A percentile compares a stretch with the other conserved stretches of the same genome.
Conservation (phyloP, 2,888 invertebrate species). For the Taenaris catops region DNA sequence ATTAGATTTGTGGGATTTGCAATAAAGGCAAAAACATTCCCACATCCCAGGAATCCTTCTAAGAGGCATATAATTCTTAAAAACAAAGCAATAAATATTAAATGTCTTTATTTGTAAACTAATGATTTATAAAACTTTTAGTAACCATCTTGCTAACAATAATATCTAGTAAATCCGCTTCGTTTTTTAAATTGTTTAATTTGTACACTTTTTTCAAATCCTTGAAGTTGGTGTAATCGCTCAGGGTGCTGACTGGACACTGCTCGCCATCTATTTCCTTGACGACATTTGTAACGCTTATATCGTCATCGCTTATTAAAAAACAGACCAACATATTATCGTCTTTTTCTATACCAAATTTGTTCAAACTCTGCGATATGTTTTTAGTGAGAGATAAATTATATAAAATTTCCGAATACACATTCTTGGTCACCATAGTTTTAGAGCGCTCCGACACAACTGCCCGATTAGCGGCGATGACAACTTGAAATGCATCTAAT, state of each 20-base stretch:
- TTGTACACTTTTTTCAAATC: conserved; percentile 81
- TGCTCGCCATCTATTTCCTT: conserved; percentile 75
- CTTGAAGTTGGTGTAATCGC: conserved; percentile 60
- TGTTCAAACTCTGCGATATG: conserved; percentile 83
- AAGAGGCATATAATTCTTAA: too few relatives aligned
- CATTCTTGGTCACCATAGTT: conserved; percentile 78
- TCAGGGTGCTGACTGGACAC: conserved; percentile 64
- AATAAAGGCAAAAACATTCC: too few relatives aligned
- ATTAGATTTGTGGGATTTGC: too few relatives aligned
- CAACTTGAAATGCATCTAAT: conserved; percentile 78
- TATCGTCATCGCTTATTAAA: conserved; percentile 38
- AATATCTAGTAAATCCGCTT: conserved; percentile 69
- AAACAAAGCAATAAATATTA: too few relatives aligned
- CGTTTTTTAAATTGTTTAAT: conserved; percentile 70
- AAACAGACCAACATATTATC: conserved; percentile 51
- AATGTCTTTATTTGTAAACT: too few relatives aligned
- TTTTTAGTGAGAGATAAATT: conserved; percentile 84
- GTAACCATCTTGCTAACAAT: conserved; percentile 84
- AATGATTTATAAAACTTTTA: conserved; percentile 73
- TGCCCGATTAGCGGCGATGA: conserved; percentile 85
- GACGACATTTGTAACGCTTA: conserved; percentile 46
- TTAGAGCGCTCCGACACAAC: conserved; percentile 62
- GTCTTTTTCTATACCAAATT: conserved; percentile 79
- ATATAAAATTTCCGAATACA: conserved; percentile 84
- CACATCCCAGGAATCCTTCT: too few relatives aligned